phyloP scores from a whole-genome alignment of 2,888 invertebrate genomes.

The Agrochola lychnidis region DNA sequence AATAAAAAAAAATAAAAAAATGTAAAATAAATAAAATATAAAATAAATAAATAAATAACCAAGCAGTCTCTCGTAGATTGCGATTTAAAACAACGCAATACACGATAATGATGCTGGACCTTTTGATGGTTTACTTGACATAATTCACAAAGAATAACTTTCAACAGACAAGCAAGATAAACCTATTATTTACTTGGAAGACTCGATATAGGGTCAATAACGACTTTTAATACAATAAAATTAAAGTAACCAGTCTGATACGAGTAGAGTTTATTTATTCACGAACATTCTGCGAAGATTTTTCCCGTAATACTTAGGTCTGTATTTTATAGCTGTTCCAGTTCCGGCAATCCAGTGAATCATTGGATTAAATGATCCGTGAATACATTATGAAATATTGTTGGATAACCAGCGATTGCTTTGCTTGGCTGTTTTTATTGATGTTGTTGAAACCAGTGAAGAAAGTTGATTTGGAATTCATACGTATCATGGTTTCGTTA shows the following conservation, averaged over 20 bases:
- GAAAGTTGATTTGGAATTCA: slow-evolving; percentile 2
- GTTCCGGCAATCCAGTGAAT: slow-evolving; percentile 65
- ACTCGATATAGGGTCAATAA: slow-evolving; percentile 46
- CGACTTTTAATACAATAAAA: slow-evolving; percentile 38
- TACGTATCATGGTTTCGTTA: not conserved
- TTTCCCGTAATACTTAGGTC: slow-evolving; percentile 8
- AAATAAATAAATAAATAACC: too few species aligned
- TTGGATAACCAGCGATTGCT: slow-evolving; percentile 58
- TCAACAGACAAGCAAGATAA: slow-evolving; percentile 40
- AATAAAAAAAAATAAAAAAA: too few species aligned
- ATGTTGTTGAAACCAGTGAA: slow-evolving; percentile 25
- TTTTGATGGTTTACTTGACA: slow-evolving; percentile 17
- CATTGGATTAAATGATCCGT: slow-evolving; percentile 67
- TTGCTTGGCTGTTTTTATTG: slow-evolving; percentile 41
- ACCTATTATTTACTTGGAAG: slow-evolving; percentile 56
- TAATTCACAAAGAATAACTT: slow-evolving; percentile 44
- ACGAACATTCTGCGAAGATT: slow-evolving; percentile 21
- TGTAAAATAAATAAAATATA: too few species aligned
- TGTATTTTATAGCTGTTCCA: slow-evolving; percentile 41
- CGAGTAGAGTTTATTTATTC: slow-evolving; percentile 19
- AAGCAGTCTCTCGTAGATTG: slow-evolving; percentile 11
- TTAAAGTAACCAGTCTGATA: slow-evolving; percentile 37
- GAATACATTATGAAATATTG: slow-evolving; percentile 70
- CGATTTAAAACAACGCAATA: slow-evolving; percentile 23
- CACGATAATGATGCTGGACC: not conserved